These are phyloP conservation scores for Oxycera nigricornis DNA, from an alignment of 2,888 invertebrate species.

Conservation along the genomic window DNA sequence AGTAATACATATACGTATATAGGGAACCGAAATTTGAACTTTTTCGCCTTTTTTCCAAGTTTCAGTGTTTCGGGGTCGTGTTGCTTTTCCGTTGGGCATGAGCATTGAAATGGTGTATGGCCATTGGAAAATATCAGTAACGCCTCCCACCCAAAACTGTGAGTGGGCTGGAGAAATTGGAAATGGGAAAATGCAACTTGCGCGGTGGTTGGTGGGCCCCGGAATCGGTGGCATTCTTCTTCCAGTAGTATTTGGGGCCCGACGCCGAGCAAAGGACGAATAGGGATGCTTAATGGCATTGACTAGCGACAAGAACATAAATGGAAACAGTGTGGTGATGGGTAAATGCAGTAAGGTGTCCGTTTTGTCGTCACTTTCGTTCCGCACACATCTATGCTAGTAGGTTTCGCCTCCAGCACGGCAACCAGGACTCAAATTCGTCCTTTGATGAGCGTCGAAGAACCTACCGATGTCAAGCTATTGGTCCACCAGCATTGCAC, in stretches of 20 bases:
- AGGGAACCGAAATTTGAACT: constrained; percentile 8
- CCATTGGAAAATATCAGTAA: constrained; percentile 52
- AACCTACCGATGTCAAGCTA: constrained; percentile 19
- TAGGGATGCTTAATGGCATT: neutral
- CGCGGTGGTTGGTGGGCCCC: constrained; percentile 47
- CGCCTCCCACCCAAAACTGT: constrained; percentile 58
- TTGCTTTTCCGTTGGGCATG: constrained; percentile 51
- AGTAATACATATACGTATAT: constrained; percentile 13
- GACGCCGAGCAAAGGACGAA: constrained; percentile 18
- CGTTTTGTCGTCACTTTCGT: neutral
- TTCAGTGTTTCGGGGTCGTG: constrained; percentile 18
- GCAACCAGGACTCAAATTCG: constrained; percentile 4
- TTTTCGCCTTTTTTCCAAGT: constrained; percentile 24
- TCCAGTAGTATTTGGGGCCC: neutral
- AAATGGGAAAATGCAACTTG: constrained; percentile 50
- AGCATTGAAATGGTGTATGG: constrained; percentile 52
- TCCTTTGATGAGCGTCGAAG: constrained; percentile 16
- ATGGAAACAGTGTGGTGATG: constrained; percentile 5
- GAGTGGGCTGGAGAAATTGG: constrained; percentile 44
- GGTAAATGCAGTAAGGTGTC: constrained; percentile 37
- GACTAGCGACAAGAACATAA: neutral
- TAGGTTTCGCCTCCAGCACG: constrained; percentile 24
- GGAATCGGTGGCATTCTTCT: neutral
- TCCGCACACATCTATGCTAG: neutral
- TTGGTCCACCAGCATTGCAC: constrained; percentile 15